These are phyloP conservation scores for Procambarus clarkii DNA, from an alignment of 1,140 invertebrate genomes.

Conservation along the genomic window DNA sequence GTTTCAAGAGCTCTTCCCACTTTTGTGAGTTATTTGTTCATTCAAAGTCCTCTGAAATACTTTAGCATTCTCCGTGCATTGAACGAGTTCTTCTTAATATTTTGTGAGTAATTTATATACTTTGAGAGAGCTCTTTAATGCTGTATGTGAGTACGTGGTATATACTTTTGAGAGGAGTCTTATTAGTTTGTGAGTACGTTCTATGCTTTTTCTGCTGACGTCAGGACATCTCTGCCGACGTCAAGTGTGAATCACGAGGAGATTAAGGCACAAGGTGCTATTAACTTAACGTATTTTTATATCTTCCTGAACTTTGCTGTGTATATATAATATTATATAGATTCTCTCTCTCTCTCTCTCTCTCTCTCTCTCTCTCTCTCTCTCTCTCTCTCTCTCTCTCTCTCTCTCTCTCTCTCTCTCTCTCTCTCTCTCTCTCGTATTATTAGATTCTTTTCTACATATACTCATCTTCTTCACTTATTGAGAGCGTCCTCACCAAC, in stretches of 20 bases:
- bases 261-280: slow-evolving; percentile 61
- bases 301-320: slow-evolving; percentile 39
- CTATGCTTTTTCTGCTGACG: neutral
- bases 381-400: slow-evolving; percentile 1
- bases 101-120: neutral
- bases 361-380: slow-evolving; percentile 5
- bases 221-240: neutral
- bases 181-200: neutral
- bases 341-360: slow-evolving; percentile 26
- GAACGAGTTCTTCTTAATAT: neutral
- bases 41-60: too few species aligned
- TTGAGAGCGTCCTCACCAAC: neutral
- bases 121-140: neutral
- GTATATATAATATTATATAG: slow-evolving; percentile 62
- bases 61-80: neutral
- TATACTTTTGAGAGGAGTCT: neutral
- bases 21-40: neutral
- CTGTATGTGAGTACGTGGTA: neutral
- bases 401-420: too few species aligned
- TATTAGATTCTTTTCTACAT: too few species aligned
- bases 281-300: slow-evolving; percentile 66
- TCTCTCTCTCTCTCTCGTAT: neutral
- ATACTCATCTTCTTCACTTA: too few species aligned
- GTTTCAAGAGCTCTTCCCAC: neutral
- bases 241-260: neutral